A percentile compares a stretch with the other conserved stretches of the same genome.
Evolutionary conservation across 2,797 vertebrate genomes (phyloP).

Genomic region (Paramormyrops hopkinsi): DNA sequence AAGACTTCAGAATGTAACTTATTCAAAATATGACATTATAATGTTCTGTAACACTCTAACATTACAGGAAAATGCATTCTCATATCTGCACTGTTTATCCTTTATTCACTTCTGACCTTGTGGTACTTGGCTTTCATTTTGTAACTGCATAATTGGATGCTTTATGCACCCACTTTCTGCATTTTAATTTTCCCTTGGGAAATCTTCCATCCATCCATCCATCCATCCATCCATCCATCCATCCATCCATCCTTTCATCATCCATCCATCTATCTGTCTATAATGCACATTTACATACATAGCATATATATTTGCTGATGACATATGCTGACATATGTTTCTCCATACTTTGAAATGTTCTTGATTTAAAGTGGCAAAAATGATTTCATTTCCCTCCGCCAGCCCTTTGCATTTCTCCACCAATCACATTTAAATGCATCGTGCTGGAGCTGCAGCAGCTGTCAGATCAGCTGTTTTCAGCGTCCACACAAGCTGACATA

Average conservation of each 20-base stretch:
- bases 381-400: not conserved
- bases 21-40: not conserved
- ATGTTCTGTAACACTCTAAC: not conserved
- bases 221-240: not conserved
- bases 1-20: not conserved
- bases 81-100: not conserved
- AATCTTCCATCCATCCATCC: not conserved
- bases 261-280: not conserved
- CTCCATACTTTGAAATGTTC: not conserved
- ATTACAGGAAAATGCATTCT: not conserved
- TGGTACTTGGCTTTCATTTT: not conserved
- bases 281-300: not conserved
- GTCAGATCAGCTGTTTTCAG: not conserved
- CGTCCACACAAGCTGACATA: not conserved
- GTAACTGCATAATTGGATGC: not conserved
- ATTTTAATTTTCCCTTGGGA: not conserved
- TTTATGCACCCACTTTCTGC: not conserved
- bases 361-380: not conserved
- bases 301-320: not conserved
- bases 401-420: not conserved
- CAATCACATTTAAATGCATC: not conserved
- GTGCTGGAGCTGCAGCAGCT: not conserved
- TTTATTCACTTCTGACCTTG: not conserved
- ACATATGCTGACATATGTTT: not conserved
- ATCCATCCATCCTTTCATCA: not conserved